Evolutionary conservation across 2,113 vertebrate species (phyloP).

Genomic region (Bungarus multicinctus): DNA sequence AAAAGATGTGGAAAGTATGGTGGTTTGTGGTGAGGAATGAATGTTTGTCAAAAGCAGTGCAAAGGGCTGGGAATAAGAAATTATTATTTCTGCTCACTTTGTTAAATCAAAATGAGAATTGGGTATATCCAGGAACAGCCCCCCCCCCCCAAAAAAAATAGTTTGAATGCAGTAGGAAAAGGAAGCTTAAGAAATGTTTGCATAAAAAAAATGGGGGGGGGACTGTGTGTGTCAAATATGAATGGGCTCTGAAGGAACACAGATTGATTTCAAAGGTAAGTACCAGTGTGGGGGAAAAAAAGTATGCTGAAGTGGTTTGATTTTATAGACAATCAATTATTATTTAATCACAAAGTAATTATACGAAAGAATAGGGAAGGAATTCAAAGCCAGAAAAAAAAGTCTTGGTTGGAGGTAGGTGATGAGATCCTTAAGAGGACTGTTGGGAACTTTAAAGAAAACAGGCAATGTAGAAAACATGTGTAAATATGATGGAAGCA

Average conservation of each 20-base stretch:
- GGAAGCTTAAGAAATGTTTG: neutral
- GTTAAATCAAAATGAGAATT: neutral
- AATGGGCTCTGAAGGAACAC: neutral
- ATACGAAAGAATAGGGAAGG: neutral
- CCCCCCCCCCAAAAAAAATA: neutral
- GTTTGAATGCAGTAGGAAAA: neutral
- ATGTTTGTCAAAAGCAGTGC: neutral
- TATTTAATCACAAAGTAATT: neutral
- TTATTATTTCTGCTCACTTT: neutral
- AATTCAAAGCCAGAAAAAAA: neutral
- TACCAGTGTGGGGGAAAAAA: neutral
- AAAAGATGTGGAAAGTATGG: neutral
- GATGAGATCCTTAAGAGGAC: neutral
- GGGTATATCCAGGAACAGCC: neutral
- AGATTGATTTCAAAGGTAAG: neutral
- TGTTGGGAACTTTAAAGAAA: neutral
- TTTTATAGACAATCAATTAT: neutral
- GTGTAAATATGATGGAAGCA: neutral
- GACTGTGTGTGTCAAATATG: neutral
- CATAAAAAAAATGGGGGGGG: neutral
- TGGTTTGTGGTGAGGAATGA: neutral
- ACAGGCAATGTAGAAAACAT: neutral
- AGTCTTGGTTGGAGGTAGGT: neutral
- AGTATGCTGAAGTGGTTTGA: neutral
- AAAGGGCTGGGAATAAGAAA: neutral